A percentile compares a stretch with the other conserved stretches of the same genome.
These are phyloP conservation scores for Molothrus ater DNA, from an alignment of 2,797 vertebrate species.

Conservation along the genomic window DNA sequence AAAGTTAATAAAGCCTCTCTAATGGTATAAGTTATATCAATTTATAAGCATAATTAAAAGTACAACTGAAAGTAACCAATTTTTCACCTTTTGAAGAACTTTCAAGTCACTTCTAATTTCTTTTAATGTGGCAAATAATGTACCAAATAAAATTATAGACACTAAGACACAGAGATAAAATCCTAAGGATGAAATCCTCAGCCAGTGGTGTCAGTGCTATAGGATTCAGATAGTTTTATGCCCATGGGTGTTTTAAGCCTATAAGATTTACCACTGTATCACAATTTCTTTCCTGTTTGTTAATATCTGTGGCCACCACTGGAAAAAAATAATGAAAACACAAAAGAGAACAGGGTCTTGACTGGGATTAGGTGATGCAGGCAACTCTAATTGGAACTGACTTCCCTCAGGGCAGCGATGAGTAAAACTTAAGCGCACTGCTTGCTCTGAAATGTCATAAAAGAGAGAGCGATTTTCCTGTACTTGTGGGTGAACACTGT, in stretches of 20 bases:
- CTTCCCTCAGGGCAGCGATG: background rate
- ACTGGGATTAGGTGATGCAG: background rate
- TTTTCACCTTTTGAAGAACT: constrained; percentile 34
- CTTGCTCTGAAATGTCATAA: background rate
- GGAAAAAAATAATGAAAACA: constrained; percentile 4
- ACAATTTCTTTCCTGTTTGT: background rate
- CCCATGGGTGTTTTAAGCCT: background rate
- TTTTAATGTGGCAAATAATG: background rate
- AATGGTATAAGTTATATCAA: background rate
- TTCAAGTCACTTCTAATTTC: background rate
- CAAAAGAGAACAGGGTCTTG: background rate
- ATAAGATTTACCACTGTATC: background rate
- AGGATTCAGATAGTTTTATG: background rate
- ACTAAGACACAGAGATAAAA: background rate
- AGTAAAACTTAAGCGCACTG: background rate
- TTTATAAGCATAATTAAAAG: constrained; percentile 47
- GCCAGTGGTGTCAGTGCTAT: background rate
- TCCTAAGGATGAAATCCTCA: background rate
- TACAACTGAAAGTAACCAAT: background rate
- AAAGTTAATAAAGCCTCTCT: constrained; percentile 30
- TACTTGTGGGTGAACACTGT: background rate
- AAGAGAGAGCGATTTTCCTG: background rate
- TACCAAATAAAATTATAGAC: background rate
- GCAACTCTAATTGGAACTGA: background rate
- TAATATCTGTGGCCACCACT: background rate